These are phyloP conservation scores for Cheilosia impressa DNA, from an alignment of 2,888 invertebrate genomes.

Conservation along the genomic window DNA sequence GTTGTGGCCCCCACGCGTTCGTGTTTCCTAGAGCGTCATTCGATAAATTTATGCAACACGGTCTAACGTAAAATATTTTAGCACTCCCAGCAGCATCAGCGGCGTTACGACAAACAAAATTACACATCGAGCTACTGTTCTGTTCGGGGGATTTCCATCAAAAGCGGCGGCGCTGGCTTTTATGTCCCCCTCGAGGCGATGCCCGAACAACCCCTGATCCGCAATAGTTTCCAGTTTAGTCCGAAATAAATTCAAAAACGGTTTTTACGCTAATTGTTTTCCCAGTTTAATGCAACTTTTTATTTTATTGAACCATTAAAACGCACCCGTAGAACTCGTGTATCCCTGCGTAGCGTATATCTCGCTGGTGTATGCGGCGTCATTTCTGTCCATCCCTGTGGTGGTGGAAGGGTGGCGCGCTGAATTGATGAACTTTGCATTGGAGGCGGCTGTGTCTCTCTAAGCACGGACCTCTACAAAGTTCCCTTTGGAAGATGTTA, in stretches of 20 bases:
- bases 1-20: constrained; percentile 15
- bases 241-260: constrained; percentile 77
- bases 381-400: constrained; percentile 33
- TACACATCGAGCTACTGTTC: constrained; percentile 35
- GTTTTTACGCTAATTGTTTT: constrained; percentile 83
- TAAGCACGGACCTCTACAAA: constrained; percentile 73
- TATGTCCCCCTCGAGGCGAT: constrained; percentile 60
- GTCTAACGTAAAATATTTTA: constrained; percentile 68
- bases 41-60: constrained; percentile 71
- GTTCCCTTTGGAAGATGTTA: constrained; percentile 68
- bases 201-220: constrained; percentile 43
- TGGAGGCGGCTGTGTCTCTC: constrained; percentile 42
- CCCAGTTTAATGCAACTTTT: constrained; percentile 80
- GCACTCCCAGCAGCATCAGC: constrained; percentile 63
- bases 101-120: constrained; percentile 67
- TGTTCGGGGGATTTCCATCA: constrained; percentile 58
- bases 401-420: constrained; percentile 33
- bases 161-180: constrained; percentile 36
- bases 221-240: constrained; percentile 72
- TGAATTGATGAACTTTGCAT: constrained; percentile 41
- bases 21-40: constrained; percentile 58
- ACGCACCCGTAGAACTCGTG: constrained; percentile 67
- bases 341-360: constrained; percentile 19
- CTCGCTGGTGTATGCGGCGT: constrained; percentile 10
- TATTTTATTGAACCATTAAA: constrained; percentile 73